A percentile compares a stretch with the other conserved stretches of the same genome.
These are phyloP conservation scores for Nemapogon koenigi DNA, from an alignment of 2,888 invertebrate species.

Conservation along the genomic window DNA sequence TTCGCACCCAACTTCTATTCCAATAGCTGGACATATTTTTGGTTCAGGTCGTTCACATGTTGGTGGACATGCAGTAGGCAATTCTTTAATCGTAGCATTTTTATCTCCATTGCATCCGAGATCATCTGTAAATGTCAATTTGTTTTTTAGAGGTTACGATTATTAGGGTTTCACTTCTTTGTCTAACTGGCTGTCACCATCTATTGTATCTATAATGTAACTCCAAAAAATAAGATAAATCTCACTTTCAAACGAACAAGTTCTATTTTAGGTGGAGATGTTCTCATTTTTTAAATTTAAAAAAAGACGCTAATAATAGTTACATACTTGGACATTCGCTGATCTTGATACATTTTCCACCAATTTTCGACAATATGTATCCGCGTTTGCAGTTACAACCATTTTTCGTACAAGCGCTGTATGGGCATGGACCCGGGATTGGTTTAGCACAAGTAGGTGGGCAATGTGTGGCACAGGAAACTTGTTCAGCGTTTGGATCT, in stretches of 20 bases:
- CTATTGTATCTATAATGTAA: too few relatives aligned
- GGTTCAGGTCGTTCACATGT: neutral
- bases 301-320: slow-evolving; percentile 8
- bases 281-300: slow-evolving; percentile 27
- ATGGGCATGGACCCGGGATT: slow-evolving; percentile 21
- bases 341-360: slow-evolving; percentile 24
- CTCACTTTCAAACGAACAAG: too few relatives aligned
- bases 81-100: slow-evolving; percentile 4
- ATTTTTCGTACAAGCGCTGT: slow-evolving; percentile 17
- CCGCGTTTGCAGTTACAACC: slow-evolving; percentile 29
- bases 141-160: too few relatives aligned
- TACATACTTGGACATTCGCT: slow-evolving; percentile 24
- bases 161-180: too few relatives aligned
- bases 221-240: too few relatives aligned
- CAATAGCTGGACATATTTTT: neutral
- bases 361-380: slow-evolving; percentile 19
- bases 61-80: neutral
- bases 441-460: slow-evolving; percentile 26
- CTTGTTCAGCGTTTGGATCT: slow-evolving; percentile 24
- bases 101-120: slow-evolving; percentile 1
- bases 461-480: slow-evolving; percentile 23
- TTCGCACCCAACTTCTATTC: slow-evolving; percentile 4
- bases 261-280: too few relatives aligned
- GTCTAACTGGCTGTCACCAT: too few relatives aligned
- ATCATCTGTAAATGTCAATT: slow-evolving; percentile 2